These are phyloP conservation scores for Druon quercuslanigerum DNA, from an alignment of 1,140 invertebrate genomes.

Conservation along the genomic window DNA sequence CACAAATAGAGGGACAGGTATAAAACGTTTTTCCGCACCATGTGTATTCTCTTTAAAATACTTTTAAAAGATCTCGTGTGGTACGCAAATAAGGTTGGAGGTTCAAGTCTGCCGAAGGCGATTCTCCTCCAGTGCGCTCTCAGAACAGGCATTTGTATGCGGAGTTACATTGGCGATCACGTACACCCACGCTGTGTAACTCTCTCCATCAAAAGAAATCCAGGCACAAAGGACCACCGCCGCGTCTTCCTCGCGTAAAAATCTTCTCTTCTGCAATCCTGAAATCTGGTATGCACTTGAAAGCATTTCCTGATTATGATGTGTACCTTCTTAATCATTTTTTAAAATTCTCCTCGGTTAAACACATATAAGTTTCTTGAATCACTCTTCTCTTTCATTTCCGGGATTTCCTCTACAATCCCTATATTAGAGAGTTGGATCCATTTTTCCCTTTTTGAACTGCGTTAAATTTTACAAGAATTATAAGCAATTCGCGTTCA, in stretches of 20 bases:
- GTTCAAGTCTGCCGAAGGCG: conserved; percentile 6
- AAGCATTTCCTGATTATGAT: conserved; percentile 14
- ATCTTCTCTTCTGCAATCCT: conserved; percentile 11
- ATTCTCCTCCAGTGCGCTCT: background rate
- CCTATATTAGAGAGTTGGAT: no score
- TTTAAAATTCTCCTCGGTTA: no score
- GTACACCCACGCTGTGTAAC: conserved; percentile 21
- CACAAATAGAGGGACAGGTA: background rate
- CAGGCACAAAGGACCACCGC: background rate
- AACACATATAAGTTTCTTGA: no score
- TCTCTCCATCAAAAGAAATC: conserved; percentile 29
- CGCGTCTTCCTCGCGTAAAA: background rate
- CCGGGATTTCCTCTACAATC: no score
- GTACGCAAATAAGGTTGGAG: conserved; percentile 26
- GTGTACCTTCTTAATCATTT: background rate
- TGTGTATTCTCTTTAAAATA: conserved; percentile 18
- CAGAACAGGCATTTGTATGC: conserved; percentile 1
- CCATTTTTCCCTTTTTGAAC: no score
- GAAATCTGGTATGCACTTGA: conserved; percentile 16
- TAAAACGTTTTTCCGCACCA: background rate
- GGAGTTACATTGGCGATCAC: background rate
- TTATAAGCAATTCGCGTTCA: no score
- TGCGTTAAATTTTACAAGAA: no score
- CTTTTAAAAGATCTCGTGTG: conserved; percentile 20
- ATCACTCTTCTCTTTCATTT: no score